Conservation (phyloP, 2,113 vertebrate species). For the Callipepla californica region DNA sequence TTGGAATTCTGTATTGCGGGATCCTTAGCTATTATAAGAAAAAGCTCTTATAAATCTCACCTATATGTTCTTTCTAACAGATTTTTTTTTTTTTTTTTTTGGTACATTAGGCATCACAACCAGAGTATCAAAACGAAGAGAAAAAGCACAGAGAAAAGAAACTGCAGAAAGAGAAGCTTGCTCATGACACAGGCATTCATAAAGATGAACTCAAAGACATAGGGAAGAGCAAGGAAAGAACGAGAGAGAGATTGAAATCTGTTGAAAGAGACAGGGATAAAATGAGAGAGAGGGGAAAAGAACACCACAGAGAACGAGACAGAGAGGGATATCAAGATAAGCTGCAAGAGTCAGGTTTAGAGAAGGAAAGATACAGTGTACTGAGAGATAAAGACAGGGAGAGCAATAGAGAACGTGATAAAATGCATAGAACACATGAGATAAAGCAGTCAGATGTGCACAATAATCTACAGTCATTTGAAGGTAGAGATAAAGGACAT, state of each 20-base stretch:
- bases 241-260: conserved; percentile 48
- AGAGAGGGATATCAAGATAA: neutral
- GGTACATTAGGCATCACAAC: conserved; percentile 51
- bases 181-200: neutral
- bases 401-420: conserved; percentile 31
- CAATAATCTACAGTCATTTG: conserved; percentile 1
- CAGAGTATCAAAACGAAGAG: conserved; percentile 64
- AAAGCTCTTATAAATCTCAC: neutral
- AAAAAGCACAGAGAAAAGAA: conserved; percentile 73
- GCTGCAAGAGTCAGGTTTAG: neutral
- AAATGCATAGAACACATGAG: conserved; percentile 41
- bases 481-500: conserved; percentile 26
- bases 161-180: conserved; percentile 31
- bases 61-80: neutral
- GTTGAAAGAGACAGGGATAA: conserved; percentile 70
- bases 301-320: conserved; percentile 1
- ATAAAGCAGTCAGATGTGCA: neutral
- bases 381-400: conserved; percentile 58
- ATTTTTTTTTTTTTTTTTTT: neutral
- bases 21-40: neutral
- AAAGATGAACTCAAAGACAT: conserved; percentile 52
- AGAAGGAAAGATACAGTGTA: conserved; percentile 46
- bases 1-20: neutral
- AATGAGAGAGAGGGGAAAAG: conserved; percentile 42
- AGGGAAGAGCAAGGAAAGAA: conserved; percentile 68